Percentiles rank a stretch among this genome's conserved stretches.
These are phyloP conservation scores for Tetheella fluctuosa DNA, from an alignment of 2,888 invertebrate species.

Conservation along the genomic window DNA sequence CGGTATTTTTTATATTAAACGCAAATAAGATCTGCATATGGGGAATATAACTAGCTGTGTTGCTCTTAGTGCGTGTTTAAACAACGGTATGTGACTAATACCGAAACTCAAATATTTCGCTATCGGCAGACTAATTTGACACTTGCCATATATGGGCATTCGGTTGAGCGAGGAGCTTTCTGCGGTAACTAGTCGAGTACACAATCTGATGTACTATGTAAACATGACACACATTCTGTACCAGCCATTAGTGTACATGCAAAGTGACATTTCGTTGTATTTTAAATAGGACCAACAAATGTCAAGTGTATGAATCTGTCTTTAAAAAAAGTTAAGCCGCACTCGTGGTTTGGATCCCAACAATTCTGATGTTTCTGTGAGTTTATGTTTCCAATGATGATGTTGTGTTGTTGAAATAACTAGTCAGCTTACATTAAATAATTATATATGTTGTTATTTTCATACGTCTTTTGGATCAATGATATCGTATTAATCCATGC, in stretches of 20 bases:
- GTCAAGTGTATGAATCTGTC: not conserved
- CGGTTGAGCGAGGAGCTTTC: not conserved
- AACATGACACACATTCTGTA: constrained; percentile 12
- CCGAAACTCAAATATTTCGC: constrained; percentile 24
- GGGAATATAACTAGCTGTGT: not conserved
- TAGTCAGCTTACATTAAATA: no score
- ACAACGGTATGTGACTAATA: constrained; percentile 35
- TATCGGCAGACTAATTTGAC: constrained; percentile 31
- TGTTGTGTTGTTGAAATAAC: no score
- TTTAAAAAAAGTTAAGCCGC: not conserved
- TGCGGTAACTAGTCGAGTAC: constrained; percentile 9
- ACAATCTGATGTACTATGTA: not conserved
- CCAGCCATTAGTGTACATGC: constrained; percentile 3
- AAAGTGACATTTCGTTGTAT: not conserved
- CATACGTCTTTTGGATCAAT: no score
- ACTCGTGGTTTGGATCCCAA: not conserved
- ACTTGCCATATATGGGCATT: constrained; percentile 11
- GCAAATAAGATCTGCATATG: constrained; percentile 1
- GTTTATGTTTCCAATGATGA: no score
- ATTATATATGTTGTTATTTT: no score
- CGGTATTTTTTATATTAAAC: not conserved
- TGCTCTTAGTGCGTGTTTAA: constrained; percentile 29
- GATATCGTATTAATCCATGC: no score
- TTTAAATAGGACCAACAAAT: constrained; percentile 3
- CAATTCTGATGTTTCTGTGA: not conserved